phyloP scores from a whole-genome alignment of 1,140 invertebrate species.

The Aphidius ervi region DNA sequence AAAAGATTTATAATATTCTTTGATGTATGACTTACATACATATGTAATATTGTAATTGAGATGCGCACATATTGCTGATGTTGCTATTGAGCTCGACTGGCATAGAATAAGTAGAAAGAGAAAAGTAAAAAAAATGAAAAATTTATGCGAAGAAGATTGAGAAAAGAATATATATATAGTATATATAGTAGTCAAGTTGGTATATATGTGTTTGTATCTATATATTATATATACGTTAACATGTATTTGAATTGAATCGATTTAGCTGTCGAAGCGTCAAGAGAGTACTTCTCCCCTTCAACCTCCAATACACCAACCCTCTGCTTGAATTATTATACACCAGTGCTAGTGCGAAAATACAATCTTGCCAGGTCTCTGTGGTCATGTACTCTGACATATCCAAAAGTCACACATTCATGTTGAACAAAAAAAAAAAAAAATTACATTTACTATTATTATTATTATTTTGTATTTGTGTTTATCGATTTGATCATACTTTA shows the following conservation, averaged over 20 bases:
- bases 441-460: no score
- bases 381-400: no score
- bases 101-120: slow-evolving; percentile 8
- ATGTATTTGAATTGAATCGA: slow-evolving; percentile 23
- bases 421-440: no score
- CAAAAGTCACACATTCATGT: no score
- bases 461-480: no score
- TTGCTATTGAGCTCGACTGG: slow-evolving; percentile 5
- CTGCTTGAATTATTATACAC: slow-evolving; percentile 17
- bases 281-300: background rate
- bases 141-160: background rate
- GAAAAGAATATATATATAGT: background rate
- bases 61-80: slow-evolving; percentile 14
- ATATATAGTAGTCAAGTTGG: background rate
- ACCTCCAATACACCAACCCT: background rate
- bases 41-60: slow-evolving; percentile 13
- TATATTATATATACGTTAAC: background rate
- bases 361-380: background rate
- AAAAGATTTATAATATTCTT: background rate
- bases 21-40: slow-evolving; percentile 19
- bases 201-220: background rate
- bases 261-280: slow-evolving; percentile 20
- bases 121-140: background rate
- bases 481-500: no score
- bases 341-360: slow-evolving; percentile 16